Conservation (phyloP, 1,140 invertebrate species). For the Pseudomyrmex flavicornis region DNA sequence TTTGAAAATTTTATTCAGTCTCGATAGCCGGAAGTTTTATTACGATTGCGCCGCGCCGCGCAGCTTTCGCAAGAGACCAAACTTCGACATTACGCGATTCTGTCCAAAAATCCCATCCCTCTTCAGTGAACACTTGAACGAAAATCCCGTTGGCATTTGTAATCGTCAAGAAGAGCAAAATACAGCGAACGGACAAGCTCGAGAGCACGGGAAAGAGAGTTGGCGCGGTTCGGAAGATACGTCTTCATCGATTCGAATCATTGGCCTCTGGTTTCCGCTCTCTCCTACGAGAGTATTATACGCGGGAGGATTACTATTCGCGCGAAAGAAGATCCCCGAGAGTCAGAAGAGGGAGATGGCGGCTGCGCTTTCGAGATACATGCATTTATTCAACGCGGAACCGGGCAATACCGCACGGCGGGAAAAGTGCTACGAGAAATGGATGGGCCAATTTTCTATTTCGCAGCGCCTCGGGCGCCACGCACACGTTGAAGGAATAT, state of each 20-base stretch:
- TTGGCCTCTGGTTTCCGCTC: conserved; percentile 38
- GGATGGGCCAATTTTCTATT: conserved; percentile 82
- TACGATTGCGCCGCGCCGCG: not conserved
- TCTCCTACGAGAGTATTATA: conserved; percentile 29
- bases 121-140: not conserved
- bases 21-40: conserved; percentile 4
- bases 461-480: conserved; percentile 66
- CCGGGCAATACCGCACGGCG: conserved; percentile 72
- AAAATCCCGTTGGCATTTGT: conserved; percentile 36
- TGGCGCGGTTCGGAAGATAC: conserved; percentile 28
- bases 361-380: conserved; percentile 73
- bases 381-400: conserved; percentile 79
- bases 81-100: too few relatives aligned
- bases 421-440: conserved; percentile 78
- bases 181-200: not conserved
- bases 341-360: conserved; percentile 44
- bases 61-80: not conserved
- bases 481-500: conserved; percentile 64
- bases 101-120: too few relatives aligned
- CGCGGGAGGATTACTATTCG: conserved; percentile 36
- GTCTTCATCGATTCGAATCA: conserved; percentile 60
- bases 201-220: conserved; percentile 9
- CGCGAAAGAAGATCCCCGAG: conserved; percentile 49
- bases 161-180: conserved; percentile 30
- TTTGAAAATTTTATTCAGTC: not conserved